phyloP scores from a whole-genome alignment of 1,140 invertebrate genomes.

The Listronotus bonariensis region DNA sequence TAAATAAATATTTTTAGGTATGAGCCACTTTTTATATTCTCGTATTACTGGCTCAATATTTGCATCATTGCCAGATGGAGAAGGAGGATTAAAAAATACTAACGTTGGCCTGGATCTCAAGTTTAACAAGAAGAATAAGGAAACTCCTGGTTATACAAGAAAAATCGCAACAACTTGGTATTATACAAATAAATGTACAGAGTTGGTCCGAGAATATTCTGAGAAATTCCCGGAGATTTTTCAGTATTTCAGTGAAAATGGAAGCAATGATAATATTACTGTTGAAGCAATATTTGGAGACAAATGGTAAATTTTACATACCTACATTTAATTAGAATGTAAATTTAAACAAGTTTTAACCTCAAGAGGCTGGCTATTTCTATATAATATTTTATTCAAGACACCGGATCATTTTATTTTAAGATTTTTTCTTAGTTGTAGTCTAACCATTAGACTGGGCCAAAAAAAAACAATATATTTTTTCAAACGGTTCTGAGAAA shows the following conservation, averaged over 20 bases:
- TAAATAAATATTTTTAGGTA: slow-evolving; percentile 56
- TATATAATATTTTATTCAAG: too few species aligned
- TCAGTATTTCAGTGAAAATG: slow-evolving; percentile 57
- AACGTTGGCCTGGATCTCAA: slow-evolving; percentile 94
- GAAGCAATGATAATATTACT: slow-evolving; percentile 64
- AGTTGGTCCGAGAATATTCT: slow-evolving; percentile 73
- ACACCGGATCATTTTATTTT: too few species aligned
- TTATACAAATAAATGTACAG: slow-evolving; percentile 78
- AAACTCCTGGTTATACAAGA: slow-evolving; percentile 81
- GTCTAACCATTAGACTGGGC: too few species aligned
- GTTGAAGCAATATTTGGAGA: slow-evolving; percentile 54
- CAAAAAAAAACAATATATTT: too few species aligned
- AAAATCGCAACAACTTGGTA: slow-evolving; percentile 74
- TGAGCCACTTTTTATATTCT: slow-evolving; percentile 73
- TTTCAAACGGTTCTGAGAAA: too few species aligned
- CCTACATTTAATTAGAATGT: too few species aligned
- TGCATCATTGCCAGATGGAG: slow-evolving; percentile 59
- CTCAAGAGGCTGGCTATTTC: too few species aligned
- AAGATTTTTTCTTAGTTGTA: too few species aligned
- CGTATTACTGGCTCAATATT: slow-evolving; percentile 83
- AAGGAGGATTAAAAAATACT: slow-evolving; percentile 49
- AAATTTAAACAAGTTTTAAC: too few species aligned
- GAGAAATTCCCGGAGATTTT: slow-evolving; percentile 76
- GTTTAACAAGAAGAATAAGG: slow-evolving; percentile 78
- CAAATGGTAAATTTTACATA: slow-evolving; percentile 23